Evolutionary conservation across 2,888 invertebrate species (phyloP).

Genomic region (Magallana nippona): DNA sequence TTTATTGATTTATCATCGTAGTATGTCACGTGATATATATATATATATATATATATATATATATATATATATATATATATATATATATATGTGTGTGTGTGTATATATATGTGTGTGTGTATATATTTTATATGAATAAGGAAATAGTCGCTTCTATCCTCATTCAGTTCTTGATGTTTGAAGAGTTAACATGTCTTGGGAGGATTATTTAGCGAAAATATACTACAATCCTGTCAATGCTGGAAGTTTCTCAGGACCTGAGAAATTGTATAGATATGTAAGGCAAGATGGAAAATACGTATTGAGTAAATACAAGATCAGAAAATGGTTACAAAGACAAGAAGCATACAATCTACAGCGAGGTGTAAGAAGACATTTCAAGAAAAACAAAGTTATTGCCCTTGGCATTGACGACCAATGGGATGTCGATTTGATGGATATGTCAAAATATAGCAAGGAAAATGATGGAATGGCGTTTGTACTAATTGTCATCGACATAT

Average conservation of each 20-base stretch:
- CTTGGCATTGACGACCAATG: conserved; percentile 50
- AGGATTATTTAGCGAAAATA: conserved; percentile 52
- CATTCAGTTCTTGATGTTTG: too few species aligned
- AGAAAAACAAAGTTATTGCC: conserved; percentile 39
- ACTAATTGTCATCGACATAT: conserved; percentile 38
- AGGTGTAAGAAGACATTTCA: conserved; percentile 35
- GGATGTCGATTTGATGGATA: conserved; percentile 50
- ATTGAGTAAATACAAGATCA: conserved; percentile 46
- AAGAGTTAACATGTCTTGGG: conserved; percentile 24
- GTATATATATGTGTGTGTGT: too few species aligned
- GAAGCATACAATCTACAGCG: conserved; percentile 44
- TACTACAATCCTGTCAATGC: conserved; percentile 49
- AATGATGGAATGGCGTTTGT: conserved; percentile 38
- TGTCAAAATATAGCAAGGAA: conserved; percentile 44
- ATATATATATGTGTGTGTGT: too few species aligned
- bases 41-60: too few species aligned
- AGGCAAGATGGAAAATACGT: conserved; percentile 46
- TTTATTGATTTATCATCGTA: too few species aligned
- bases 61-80: too few species aligned
- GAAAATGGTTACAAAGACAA: conserved; percentile 52
- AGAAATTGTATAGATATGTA: conserved; percentile 49
- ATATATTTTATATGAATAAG: too few species aligned
- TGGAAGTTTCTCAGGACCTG: conserved; percentile 19
- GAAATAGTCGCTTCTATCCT: too few species aligned
- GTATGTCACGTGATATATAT: too few species aligned